Evolutionary conservation across 1,140 invertebrate genomes (phyloP), one percentile per base, ranked within the genome.

Genomic region (Chironomus tepperi): DNA sequence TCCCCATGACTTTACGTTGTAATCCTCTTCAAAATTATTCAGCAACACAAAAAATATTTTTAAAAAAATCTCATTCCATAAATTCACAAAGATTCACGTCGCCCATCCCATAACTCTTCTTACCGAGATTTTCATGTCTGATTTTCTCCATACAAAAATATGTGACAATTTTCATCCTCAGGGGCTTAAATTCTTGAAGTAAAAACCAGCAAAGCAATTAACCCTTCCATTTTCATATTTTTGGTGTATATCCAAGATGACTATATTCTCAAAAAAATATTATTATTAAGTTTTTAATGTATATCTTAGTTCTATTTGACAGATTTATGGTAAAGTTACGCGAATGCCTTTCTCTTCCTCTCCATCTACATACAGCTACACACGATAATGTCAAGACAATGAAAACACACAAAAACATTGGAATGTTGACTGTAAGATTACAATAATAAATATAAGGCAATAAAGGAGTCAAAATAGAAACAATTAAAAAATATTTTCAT

Each of bases 391-490:
- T 67, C 43, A 57, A 12, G 47, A 57, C 47, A 57, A 57, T 57
- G 24, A 34, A 34, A 34, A 34, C 24, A 34, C 24, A 5, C 1
- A 34, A 34, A n/a, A 57, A 57, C n/a, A 57, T 12, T 57, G 47
- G 47, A 57, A 57, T 57, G 47, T 57, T n/a, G 47, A 57, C 9
- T 57, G 19, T 70, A 70, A 70, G 65, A 70, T 70, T 18, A 21
- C 65, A 70, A 19, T 70, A 70, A 70, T 70, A 70, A 70, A 70
- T 70, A 70, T 18, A 9, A 70, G 65, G 65, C 10, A 70, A 70
- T 70, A 70, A 70, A 70, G 65, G 65, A 70, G 65, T 70, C 65
- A 70, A 21, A 70, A 70, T 19, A 19, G 65, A 70, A 70, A 70
- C 65, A 70, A 70, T 70, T 70, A 70, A 70, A 70, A 34, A 34